Evolutionary conservation across 2,113 vertebrate species (phyloP), one percentile per base, ranked within the genome.

Genomic region (Apteryx mantelli): DNA sequence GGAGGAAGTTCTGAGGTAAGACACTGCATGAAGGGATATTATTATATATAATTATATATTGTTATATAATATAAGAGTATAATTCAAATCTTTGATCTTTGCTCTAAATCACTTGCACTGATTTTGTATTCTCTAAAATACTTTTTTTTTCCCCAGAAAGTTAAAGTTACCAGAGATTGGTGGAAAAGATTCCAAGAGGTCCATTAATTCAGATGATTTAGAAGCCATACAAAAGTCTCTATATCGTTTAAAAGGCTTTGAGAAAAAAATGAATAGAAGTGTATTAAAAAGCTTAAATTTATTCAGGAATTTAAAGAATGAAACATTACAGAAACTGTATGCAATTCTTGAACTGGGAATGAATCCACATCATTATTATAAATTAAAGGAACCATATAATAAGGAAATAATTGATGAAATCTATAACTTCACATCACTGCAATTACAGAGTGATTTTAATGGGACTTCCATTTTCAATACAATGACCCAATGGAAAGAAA

Each of bases 111-210:
- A 90, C 92, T 97, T 92, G 42, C 82, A 82, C 86, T 93, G 82
- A 95, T 95, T 95, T 96, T 75, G 71, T 96, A 96, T 97, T 97
- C 95, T 90, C 93, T 96, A 91, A 96, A 95, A 94, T 93, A 53
- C 58, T 26, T 50, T 66, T 63, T 88, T 96, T 53, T 71, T 46
- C 61, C 66, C 89, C 96, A 98, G 97, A 95, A 97, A 97, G 95
- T 92, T 91, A 86, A 95, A 96, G 64, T 89, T 89, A 79, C 84
- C 71, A 65, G 86, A 90, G 79, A 94, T 40, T 89, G 91, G 88
- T 96, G 63, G 83, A 95, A 96, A 93, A 91, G 22, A 52, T 18
- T 95, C 87, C 93, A 96, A 95, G 93, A 95, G 93, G 83, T 94
- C 82, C 80, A 94, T 97, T 94, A 87, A 95, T 83, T 96, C 89